Conservation (phyloP, 1,140 invertebrate species). For the Halictus rubicundus region DNA sequence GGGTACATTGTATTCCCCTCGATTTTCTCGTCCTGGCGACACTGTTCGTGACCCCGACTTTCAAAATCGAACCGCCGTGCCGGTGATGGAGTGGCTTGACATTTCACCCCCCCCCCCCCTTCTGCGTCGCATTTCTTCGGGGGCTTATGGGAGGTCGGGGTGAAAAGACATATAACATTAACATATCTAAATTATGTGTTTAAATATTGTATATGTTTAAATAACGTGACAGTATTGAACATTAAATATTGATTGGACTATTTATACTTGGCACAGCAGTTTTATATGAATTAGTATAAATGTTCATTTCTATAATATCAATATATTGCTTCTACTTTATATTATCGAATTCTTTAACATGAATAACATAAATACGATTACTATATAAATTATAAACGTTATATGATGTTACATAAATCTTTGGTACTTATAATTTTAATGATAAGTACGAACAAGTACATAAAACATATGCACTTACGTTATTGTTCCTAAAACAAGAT, state of each 20-base stretch:
- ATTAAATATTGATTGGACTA: conserved; percentile 7
- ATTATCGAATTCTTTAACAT: not conserved
- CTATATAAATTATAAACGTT: conserved; percentile 39
- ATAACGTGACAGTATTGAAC: not conserved
- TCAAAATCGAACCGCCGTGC: too few species aligned
- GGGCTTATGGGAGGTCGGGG: too few species aligned
- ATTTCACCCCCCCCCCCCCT: too few species aligned
- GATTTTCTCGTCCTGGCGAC: too few species aligned
- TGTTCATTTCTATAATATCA: not conserved
- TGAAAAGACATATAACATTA: too few species aligned
- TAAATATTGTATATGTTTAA: not conserved
- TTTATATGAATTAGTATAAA: not conserved
- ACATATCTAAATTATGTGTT: conserved; percentile 34
- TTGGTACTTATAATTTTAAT: conserved; percentile 51
- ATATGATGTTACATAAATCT: conserved; percentile 49
- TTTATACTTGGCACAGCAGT: not conserved
- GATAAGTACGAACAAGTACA: conserved; percentile 15
- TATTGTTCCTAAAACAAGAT: not conserved
- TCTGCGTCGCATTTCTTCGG: too few species aligned
- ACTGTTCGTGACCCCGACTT: too few species aligned
- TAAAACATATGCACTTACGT: conserved; percentile 5
- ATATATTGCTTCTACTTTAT: not conserved
- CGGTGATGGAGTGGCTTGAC: too few species aligned
- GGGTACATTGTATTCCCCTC: too few species aligned
- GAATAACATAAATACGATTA: conserved; percentile 11